Conservation (phyloP, 1,140 invertebrate species). For the Dendroctonus ponderosae region DNA sequence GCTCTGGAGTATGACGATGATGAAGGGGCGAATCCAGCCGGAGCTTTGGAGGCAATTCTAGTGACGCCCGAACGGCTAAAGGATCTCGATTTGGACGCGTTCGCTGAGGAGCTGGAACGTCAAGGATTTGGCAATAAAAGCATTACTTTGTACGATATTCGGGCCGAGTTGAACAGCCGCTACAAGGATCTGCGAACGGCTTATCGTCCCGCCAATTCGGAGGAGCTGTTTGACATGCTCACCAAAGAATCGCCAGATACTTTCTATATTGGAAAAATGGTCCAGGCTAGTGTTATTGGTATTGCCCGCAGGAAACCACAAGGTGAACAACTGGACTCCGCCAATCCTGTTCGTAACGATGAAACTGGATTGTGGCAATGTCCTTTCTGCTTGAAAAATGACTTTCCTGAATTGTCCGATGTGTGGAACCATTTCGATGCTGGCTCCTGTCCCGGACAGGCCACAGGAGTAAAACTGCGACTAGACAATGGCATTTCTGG, state of each 20-base stretch:
- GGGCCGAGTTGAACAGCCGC: conserved; percentile 90
- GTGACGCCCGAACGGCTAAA: conserved; percentile 93
- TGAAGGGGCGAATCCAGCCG: conserved; percentile 92
- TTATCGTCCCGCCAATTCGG: conserved; percentile 75
- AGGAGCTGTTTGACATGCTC: conserved; percentile 91
- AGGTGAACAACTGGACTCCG: conserved; percentile 90
- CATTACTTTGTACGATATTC: conserved; percentile 96
- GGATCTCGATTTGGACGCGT: conserved; percentile 97
- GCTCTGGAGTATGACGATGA: conserved; percentile 98
- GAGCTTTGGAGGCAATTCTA: conserved; percentile 95
- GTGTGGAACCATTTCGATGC: conserved; percentile 99
- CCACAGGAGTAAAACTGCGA: conserved; percentile 84
- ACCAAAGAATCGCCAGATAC: conserved; percentile 96
- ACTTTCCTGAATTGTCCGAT: conserved; percentile 92
- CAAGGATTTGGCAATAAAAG: conserved; percentile 97
- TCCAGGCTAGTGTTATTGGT: conserved; percentile 70
- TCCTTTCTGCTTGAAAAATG: conserved; percentile 94
- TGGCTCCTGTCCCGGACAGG: conserved; percentile 91
- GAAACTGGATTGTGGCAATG: conserved; percentile 96
- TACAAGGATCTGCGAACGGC: conserved; percentile 91
- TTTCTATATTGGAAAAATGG: conserved; percentile 89
- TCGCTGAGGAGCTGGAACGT: conserved; percentile 94
- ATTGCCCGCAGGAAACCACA: conserved; percentile 87
- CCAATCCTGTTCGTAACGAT: conserved; percentile 91
- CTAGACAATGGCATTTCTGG: conserved; percentile 94